A percentile compares a stretch with the other conserved stretches of the same genome.
phyloP scores from a whole-genome alignment of 2,797 vertebrate species.

The Sorex maritimensis region DNA sequence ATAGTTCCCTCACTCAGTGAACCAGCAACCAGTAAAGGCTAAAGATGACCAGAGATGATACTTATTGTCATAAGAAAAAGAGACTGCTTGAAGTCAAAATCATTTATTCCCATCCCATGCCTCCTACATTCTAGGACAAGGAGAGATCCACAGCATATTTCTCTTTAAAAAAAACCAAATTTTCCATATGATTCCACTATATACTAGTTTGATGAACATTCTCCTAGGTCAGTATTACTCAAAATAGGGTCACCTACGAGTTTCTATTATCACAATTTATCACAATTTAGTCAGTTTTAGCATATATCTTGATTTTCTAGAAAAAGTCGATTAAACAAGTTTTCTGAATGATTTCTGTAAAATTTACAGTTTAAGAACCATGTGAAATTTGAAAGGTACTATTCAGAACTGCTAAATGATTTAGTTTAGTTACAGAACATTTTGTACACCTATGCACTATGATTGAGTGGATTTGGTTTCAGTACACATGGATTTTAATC shows the following conservation, averaged over 20 bases:
- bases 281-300: too few species aligned
- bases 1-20: too few species aligned
- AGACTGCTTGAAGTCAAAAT: too few species aligned
- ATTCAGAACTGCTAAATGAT: background rate
- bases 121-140: too few species aligned
- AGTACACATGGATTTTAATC: background rate
- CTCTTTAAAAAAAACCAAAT: background rate
- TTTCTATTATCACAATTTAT: too few species aligned
- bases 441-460: background rate
- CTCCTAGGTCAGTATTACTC: background rate
- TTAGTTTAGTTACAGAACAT: background rate
- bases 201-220: background rate
- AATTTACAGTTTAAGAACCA: background rate
- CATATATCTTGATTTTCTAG: background rate
- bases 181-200: background rate
- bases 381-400: background rate
- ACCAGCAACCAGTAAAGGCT: too few species aligned
- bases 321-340: background rate
- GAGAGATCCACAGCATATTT: too few species aligned
- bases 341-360: background rate
- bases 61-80: too few species aligned
- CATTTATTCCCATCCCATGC: too few species aligned
- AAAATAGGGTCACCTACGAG: background rate
- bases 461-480: background rate
- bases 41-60: too few species aligned